phyloP scores from a whole-genome alignment of 1,140 invertebrate species.

The Delia radicum region DNA sequence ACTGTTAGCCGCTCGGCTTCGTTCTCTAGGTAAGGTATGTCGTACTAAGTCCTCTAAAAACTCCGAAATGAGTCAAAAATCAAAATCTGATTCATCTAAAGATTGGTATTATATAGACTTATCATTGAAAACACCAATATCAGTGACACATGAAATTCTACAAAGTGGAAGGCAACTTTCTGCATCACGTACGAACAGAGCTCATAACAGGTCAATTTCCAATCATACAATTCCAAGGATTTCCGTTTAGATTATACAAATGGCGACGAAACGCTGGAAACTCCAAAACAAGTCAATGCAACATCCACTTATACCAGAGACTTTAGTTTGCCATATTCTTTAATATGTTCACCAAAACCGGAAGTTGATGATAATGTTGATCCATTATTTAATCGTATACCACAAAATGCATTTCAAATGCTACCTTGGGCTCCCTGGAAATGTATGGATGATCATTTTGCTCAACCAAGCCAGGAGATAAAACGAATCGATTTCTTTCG shows the following conservation, averaged over 20 bases:
- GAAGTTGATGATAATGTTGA: background rate
- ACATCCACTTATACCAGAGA: conserved; percentile 6
- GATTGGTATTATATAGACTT: background rate
- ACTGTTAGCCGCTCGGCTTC: too few relatives aligned
- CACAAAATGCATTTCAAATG: conserved; percentile 17
- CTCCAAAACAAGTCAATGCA: too few relatives aligned
- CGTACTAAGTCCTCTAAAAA: too few relatives aligned
- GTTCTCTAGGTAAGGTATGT: too few relatives aligned
- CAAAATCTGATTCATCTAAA: too few relatives aligned
- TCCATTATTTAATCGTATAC: conserved; percentile 21
- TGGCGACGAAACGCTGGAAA: background rate
- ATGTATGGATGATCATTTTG: conserved; percentile 26
- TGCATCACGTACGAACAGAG: background rate
- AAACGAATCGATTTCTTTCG: conserved; percentile 25
- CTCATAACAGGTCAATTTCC: background rate
- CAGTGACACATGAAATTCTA: background rate
- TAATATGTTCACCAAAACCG: background rate
- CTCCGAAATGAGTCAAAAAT: too few relatives aligned
- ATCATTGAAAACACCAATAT: background rate
- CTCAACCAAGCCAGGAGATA: background rate
- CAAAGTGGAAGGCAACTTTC: background rate
- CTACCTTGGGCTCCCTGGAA: conserved; percentile 6
- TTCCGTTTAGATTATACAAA: background rate
- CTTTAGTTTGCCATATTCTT: background rate
- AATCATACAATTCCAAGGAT: background rate